A percentile compares a stretch with the other conserved stretches of the same genome.
Evolutionary conservation across 1,140 invertebrate genomes (phyloP).

Genomic region (Pantala flavescens): DNA sequence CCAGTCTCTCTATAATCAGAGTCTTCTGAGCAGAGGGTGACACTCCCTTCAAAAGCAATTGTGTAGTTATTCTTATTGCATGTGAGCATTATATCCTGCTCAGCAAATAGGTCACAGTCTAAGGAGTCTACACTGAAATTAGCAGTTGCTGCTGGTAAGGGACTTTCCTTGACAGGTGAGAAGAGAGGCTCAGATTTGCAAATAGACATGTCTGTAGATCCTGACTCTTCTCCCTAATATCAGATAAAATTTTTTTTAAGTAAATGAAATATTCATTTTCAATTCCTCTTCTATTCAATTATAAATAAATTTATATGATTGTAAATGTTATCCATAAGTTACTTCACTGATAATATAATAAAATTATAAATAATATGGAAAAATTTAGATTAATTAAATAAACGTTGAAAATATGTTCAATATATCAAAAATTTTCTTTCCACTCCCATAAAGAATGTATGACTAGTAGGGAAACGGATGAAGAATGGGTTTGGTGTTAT

Average conservation of each 20-base stretch:
- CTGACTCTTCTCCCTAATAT: constrained; percentile 56
- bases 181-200: constrained; percentile 82
- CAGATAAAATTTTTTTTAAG: constrained; percentile 23
- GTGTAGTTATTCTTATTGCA: constrained; percentile 93
- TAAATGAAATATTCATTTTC: no score
- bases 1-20: constrained; percentile 60
- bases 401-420: no score
- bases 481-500: no score
- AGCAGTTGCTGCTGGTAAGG: constrained; percentile 47
- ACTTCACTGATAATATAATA: no score
- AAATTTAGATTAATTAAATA: no score
- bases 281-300: no score
- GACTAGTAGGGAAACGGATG: no score
- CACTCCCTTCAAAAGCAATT: constrained; percentile 83
- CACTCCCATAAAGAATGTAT: no score
- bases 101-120: constrained; percentile 64
- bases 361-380: no score
- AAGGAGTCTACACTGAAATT: constrained; percentile 84
- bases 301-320: no score
- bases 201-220: constrained; percentile 68
- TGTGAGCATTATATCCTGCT: constrained; percentile 67
- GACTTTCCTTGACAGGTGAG: constrained; percentile 77
- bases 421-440: no score
- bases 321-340: no score
- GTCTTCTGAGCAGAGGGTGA: constrained; percentile 73